These are phyloP conservation scores for Charadrius vociferus DNA, from an alignment of 2,113 vertebrate genomes.

Conservation along the genomic window DNA sequence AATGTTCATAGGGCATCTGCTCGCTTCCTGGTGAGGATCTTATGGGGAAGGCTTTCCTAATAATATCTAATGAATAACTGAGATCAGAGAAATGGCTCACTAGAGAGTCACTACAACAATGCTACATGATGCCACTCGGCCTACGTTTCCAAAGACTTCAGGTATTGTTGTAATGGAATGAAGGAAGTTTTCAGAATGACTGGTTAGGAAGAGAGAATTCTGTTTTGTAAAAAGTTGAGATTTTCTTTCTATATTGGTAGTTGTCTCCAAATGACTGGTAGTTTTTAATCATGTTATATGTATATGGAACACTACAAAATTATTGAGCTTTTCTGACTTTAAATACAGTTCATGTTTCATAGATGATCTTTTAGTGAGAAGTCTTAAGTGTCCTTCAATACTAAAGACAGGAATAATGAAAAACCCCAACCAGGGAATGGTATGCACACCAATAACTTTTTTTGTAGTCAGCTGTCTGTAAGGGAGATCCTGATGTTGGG, in stretches of 20 bases:
- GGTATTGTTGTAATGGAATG: not conserved
- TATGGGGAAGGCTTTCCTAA: not conserved
- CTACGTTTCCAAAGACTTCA: not conserved
- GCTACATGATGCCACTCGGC: not conserved
- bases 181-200: not conserved
- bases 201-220: not conserved
- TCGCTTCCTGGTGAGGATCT: not conserved
- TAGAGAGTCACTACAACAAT: not conserved
- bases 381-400: conserved; percentile 50
- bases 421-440: conserved; percentile 50
- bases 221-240: not conserved
- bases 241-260: not conserved
- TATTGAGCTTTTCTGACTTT: not conserved
- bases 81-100: not conserved
- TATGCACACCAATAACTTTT: not conserved
- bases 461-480: conserved; percentile 62
- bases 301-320: not conserved
- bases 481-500: conserved; percentile 72
- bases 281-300: not conserved
- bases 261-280: not conserved
- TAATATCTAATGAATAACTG: conserved; percentile 47
- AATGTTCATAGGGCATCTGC: not conserved
- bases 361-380: conserved; percentile 51
- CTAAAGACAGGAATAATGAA: conserved; percentile 57
- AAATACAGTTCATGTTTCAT: conserved; percentile 44